Evolutionary conservation across 2,888 invertebrate genomes (phyloP).

Genomic region (Troglohyphantes excavatus): DNA sequence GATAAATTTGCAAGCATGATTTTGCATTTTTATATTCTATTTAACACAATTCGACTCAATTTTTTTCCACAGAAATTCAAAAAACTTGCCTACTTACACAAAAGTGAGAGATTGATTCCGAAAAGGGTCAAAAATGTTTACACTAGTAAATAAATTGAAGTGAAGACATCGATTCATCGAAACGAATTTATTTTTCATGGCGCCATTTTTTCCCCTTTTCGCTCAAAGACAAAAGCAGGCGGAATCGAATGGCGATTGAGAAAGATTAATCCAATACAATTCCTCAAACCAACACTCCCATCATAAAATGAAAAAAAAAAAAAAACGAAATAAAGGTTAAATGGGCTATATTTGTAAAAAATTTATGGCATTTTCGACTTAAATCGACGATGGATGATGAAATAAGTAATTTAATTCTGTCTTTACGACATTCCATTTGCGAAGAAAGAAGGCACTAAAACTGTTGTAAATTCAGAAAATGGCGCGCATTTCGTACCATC

Average conservation of each 20-base stretch:
- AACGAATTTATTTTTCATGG: not conserved
- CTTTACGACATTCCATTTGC: not conserved
- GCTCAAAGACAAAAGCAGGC: not conserved
- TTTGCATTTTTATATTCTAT: too few relatives aligned
- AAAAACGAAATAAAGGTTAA: constrained; percentile 3
- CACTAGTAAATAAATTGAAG: constrained; percentile 34
- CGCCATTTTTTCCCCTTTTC: not conserved
- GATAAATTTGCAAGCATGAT: too few relatives aligned
- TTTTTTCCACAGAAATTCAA: too few relatives aligned
- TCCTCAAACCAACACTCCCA: not conserved
- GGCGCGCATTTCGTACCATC: too few relatives aligned
- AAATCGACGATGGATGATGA: not conserved
- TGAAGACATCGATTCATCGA: constrained; percentile 46
- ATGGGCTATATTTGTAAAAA: constrained; percentile 21
- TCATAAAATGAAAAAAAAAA: not conserved
- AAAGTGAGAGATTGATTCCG: too few relatives aligned
- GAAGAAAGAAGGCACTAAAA: not conserved
- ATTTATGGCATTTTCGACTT: constrained; percentile 16
- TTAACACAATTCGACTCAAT: too few relatives aligned
- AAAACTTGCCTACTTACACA: too few relatives aligned
- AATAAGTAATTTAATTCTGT: constrained; percentile 29
- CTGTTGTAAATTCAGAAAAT: not conserved
- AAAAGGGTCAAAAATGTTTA: constrained; percentile 37
- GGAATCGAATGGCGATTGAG: not conserved
- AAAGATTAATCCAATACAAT: constrained; percentile 28